Evolutionary conservation across 1,140 invertebrate species (phyloP), one percentile per base, ranked within the genome.

Genomic region (Phocides pigmalion): DNA sequence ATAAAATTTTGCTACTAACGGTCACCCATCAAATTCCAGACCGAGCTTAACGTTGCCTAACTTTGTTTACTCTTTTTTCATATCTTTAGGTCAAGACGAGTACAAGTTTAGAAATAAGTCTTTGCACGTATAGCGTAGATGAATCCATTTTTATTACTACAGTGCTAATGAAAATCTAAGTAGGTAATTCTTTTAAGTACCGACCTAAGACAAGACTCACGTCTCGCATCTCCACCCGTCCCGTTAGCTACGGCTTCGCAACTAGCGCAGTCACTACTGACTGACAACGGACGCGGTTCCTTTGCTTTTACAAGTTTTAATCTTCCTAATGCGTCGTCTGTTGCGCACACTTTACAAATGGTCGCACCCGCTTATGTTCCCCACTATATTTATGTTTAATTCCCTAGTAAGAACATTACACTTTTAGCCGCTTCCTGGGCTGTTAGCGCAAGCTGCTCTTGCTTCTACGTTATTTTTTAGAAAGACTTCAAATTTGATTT

Each of bases 301-400:
- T 82, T 82, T 82, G 74, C 80, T 78, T 82, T 83, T 83, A 74
- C 78, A 78, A 77, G 67, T 88, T 88, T 87, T 84, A 90, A 90
- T 90, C 84, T 86, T 76, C 69, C 82, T 90, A 88, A 90, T 90
- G 87, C 78, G 72, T 81, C 78, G 74, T 74, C 62, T 79, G 66
- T 74, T 77, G 70, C 64, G 64, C 66, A 73, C 77, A 70, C 74
- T 85, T 80, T 74, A 81, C 72, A 82, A 84, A 89, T 81, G 76
- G 63, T 76, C 59, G 68, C 66, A 53, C 58, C 58, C 69, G 64
- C 67, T 78, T 76, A 73, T 70, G 64, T 71, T 66, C 65, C 42
- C 25, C 50, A 68, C 70, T 72, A 66, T 65, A 66, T 75, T 73
- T 75, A 76, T 76, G 67, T 80, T 78, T 73, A 74, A 82, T 76